Evolutionary conservation across 2,888 invertebrate genomes (phyloP).

Genomic region (Mythimna loreyi): DNA sequence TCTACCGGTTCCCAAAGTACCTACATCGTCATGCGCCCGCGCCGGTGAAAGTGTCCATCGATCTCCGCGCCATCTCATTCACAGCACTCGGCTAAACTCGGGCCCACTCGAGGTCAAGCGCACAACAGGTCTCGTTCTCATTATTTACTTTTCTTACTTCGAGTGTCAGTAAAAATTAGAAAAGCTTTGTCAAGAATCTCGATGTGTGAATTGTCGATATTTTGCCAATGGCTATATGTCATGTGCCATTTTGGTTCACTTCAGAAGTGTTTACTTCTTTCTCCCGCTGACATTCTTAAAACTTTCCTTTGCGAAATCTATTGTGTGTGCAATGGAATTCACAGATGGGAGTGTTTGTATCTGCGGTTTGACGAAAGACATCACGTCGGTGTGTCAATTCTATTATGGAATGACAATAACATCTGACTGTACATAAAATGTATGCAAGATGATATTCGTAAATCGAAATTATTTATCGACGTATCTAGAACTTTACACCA

Average conservation of each 20-base stretch:
- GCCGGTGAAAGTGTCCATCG: constrained; percentile 81
- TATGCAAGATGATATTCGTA: constrained; percentile 9
- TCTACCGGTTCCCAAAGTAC: constrained; percentile 56
- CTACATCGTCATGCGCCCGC: constrained; percentile 60
- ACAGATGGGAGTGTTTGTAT: constrained; percentile 14
- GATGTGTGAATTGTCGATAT: constrained; percentile 40
- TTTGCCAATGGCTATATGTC: constrained; percentile 25
- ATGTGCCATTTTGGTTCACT: constrained; percentile 28
- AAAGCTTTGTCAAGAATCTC: constrained; percentile 51
- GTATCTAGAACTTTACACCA: constrained; percentile 15
- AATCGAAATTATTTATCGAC: constrained; percentile 8
- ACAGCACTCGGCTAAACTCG: constrained; percentile 71
- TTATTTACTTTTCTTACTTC: constrained; percentile 76
- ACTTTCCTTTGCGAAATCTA: constrained; percentile 41
- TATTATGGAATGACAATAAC: neutral
- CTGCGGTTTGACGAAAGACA: neutral
- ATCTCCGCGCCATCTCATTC: constrained; percentile 76
- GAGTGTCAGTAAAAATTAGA: constrained; percentile 83
- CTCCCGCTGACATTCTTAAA: constrained; percentile 28
- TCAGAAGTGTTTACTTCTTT: constrained; percentile 22
- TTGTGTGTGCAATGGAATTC: constrained; percentile 33
- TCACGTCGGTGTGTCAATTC: constrained; percentile 17
- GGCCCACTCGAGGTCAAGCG: constrained; percentile 85
- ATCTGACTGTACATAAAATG: constrained; percentile 24
- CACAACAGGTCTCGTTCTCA: constrained; percentile 81